phyloP scores from a whole-genome alignment of 2,797 vertebrate genomes.

The Chelmon rostratus region DNA sequence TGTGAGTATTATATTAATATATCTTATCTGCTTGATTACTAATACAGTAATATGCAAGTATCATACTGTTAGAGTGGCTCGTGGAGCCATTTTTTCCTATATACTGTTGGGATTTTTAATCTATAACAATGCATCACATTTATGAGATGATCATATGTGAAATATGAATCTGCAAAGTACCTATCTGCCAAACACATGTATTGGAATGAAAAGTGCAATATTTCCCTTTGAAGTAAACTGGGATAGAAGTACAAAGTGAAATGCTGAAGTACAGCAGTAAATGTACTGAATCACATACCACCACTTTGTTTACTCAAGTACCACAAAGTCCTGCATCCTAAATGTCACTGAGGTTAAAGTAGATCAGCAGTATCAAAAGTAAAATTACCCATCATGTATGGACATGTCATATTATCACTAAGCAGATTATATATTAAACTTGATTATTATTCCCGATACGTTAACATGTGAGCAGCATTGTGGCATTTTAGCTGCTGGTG shows the following conservation, averaged over 20 bases:
- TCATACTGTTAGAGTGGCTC: not conserved
- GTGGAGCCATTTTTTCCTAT: not conserved
- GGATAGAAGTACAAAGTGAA: not conserved
- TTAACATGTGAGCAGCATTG: not conserved
- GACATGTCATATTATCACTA: not conserved
- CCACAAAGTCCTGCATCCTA: not conserved
- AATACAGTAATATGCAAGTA: not conserved
- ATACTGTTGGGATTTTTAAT: not conserved
- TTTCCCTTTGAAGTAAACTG: not conserved
- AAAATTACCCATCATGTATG: not conserved
- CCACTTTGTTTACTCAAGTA: not conserved
- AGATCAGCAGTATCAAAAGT: not conserved
- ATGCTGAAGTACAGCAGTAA: not conserved
- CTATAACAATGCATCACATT: not conserved
- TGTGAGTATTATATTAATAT: not conserved
- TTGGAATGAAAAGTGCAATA: not conserved
- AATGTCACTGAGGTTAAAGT: not conserved
- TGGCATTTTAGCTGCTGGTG: not conserved
- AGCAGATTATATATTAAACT: not conserved
- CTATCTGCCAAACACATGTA: not conserved
- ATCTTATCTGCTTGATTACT: not conserved
- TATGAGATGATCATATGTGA: not conserved
- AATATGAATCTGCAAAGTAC: not conserved
- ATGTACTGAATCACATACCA: not conserved
- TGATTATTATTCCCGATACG: not conserved